These are phyloP conservation scores for Lagenorhynchus albirostris DNA, from an alignment of 2,113 vertebrate species.

Conservation along the genomic window DNA sequence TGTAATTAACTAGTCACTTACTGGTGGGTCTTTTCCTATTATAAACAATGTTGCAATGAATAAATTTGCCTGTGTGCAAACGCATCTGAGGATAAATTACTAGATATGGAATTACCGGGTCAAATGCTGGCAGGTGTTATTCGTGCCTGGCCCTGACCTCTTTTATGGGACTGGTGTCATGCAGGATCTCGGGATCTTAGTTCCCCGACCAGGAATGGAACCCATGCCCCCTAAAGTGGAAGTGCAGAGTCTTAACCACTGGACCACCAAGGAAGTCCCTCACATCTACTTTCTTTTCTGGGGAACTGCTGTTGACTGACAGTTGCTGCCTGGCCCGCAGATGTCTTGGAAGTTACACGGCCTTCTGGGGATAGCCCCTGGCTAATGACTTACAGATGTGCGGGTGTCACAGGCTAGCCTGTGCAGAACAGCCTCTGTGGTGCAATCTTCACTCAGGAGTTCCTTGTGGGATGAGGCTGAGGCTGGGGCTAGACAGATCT, in stretches of 20 bases:
- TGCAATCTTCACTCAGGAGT: not conserved
- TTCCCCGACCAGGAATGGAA: not conserved
- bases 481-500: not conserved
- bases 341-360: not conserved
- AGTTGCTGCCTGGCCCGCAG: not conserved
- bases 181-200: not conserved
- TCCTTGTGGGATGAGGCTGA: not conserved
- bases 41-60: not conserved
- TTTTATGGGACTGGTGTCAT: not conserved
- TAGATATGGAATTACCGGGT: not conserved
- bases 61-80: not conserved
- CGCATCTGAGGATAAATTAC: not conserved
- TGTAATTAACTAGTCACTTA: not conserved
- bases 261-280: not conserved
- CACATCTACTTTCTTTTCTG: conserved; percentile 20
- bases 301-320: not conserved
- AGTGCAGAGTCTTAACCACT: not conserved
- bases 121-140: not conserved
- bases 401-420: not conserved
- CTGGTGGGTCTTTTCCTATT: not conserved
- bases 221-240: not conserved
- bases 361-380: not conserved
- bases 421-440: not conserved
- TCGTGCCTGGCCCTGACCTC: not conserved
- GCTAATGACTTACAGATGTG: not conserved